These are phyloP conservation scores for Trachelus troglodyta DNA, from an alignment of 2,888 invertebrate species.

Conservation along the genomic window DNA sequence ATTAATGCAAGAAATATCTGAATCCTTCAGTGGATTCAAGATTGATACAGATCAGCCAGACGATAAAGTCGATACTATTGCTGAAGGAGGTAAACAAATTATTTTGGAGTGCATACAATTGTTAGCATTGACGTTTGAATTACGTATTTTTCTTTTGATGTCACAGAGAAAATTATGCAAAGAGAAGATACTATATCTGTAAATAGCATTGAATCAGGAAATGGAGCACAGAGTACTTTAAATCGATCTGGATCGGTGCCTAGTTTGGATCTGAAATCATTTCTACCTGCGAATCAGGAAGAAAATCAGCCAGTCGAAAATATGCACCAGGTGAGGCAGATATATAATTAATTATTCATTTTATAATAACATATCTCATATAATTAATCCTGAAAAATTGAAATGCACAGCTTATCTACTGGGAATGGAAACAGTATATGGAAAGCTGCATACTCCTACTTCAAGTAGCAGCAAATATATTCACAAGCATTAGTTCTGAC, in stretches of 20 bases:
- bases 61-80: slow-evolving; percentile 42
- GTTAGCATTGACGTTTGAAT: neutral
- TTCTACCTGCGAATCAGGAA: slow-evolving; percentile 55
- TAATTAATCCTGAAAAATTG: neutral
- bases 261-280: slow-evolving; percentile 64
- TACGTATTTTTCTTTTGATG: slow-evolving; percentile 3
- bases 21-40: slow-evolving; percentile 54
- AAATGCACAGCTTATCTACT: slow-evolving; percentile 54
- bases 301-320: slow-evolving; percentile 56
- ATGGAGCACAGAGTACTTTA: slow-evolving; percentile 47
- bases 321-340: slow-evolving; percentile 53
- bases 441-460: slow-evolving; percentile 69
- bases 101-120: neutral
- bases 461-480: slow-evolving; percentile 68
- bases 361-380: neutral
- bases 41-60: slow-evolving; percentile 45
- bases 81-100: slow-evolving; percentile 46
- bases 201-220: slow-evolving; percentile 60
- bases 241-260: slow-evolving; percentile 63
- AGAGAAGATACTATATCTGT: slow-evolving; percentile 62
- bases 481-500: slow-evolving; percentile 69
- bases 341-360: neutral
- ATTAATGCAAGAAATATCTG: slow-evolving; percentile 49
- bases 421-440: slow-evolving; percentile 66
- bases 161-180: slow-evolving; percentile 51